Base-by-base conservation (phyloP, 2,113 vertebrate species). In the Vidua chalybeata region DNA sequence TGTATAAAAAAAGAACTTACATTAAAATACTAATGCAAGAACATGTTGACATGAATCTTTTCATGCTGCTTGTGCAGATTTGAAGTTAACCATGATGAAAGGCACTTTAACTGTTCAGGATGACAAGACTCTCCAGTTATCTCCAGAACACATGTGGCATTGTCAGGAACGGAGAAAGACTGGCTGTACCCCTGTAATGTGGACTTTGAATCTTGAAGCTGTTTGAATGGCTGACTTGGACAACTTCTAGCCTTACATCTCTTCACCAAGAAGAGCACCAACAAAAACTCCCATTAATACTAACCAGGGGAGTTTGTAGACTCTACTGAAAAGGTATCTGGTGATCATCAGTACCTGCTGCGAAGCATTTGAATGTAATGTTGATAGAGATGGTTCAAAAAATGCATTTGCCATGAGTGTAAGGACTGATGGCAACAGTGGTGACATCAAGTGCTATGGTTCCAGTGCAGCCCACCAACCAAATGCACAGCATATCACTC, bases 281-380 rank as follows among this genome's bases (percentile, higher is more conserved):
- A 23, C 20, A 72, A 48, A 33, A 84, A 51, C 19, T 54, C 23
- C 21, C 16, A 7, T n/a, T 71, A 56, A 31, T 31, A 62, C 17
- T 54, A 63, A 71, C 33, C 2, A 0, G 4, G 10, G 17, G 3
- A 15, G 31, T 4, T 13, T 30, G 15, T 6, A 3, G 43, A n/a
- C 51, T 73, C 31, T 35, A n/a, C 55, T 37, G 19, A 58, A 58
- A 46, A 84, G 33, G 9, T 15, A 80, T 11, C 33, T 41, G 51
- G 16, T 61, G 33, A 68, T 4, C 30, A 17, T 28, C 37, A 73
- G n/a, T 39, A 45, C 19, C 24, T 49, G 31, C 55, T 66, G 41
- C 7, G 9, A 71, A 67, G 22, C 9, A 54, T 37, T 31, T 55
- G 30, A 72, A 89, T 20, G 31, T 14, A 18, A 10, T 4, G 22